Base-by-base conservation (phyloP, 2,888 invertebrate genomes). In the Disparrhopalites patrizii region DNA sequence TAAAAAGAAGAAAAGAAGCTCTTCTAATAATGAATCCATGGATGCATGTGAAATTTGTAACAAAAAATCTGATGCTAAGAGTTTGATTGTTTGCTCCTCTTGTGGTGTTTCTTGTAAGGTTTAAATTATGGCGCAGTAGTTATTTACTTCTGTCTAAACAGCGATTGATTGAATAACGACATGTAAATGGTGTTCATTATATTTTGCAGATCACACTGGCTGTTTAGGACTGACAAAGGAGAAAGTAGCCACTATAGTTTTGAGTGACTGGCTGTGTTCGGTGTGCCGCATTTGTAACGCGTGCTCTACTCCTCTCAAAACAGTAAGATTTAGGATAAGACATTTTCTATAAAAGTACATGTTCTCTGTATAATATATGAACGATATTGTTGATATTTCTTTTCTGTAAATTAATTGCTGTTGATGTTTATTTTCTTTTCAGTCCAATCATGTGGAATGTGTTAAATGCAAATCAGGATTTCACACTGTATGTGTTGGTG, bases 31-130 rank as follows among this genome's bases (percentile, higher is more conserved):
- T 36, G 57, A 33, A 27, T 31, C 47, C n/a, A 28, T 50, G 20
- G 64, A 60, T 13, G 23, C 51, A n/a, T 67, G 67, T 33, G 67
- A 58, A 38, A 60, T 64, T 50, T 67, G 67, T 31, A 51, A 52
- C 27, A 52, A 51, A 25, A 64, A 64, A 27, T 31, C 58, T 5
- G 60, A 55, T 54, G 55, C 52, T 15, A 70, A 72, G 51, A 68
- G 67, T 40, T 58, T 70, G 25, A 54, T 73, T 20, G 65, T 71
- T 18, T 73, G 73, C 50, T 67, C 68, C 10, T 30, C 67, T n/a
- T 73, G 73, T 47, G 64, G 67, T 28, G 66, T 65, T 25, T 63
- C 66, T 27, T 70, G 72, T 73, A 58, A 70, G 65, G 23, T 20
- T 30, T 36, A 8, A 20, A 20, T 50, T 20, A 3, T 28, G 52